phyloP scores from a whole-genome alignment of 1,140 invertebrate species.

The Megalonaias nervosa region DNA sequence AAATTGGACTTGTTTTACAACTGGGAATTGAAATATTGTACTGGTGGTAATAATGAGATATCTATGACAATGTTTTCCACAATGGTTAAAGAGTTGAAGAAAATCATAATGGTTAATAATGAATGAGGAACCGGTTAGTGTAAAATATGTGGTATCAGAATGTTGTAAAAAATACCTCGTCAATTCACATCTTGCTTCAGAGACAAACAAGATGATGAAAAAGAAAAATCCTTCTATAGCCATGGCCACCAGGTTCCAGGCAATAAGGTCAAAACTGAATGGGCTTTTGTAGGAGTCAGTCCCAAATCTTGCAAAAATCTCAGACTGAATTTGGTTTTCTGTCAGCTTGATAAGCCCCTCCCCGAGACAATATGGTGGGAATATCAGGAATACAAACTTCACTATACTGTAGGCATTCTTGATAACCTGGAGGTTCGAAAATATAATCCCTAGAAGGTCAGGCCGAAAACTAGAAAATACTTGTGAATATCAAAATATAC shows the following conservation, averaged over 20 bases:
- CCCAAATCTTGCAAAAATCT: slow-evolving; percentile 55
- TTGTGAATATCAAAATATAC: too few relatives aligned
- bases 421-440: slow-evolving; percentile 38
- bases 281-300: slow-evolving; percentile 58
- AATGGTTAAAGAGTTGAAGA: not conserved
- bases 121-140: too few relatives aligned
- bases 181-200: not conserved
- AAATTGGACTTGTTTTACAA: too few relatives aligned
- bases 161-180: not conserved
- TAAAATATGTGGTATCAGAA: too few relatives aligned
- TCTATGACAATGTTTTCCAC: too few relatives aligned
- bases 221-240: slow-evolving; percentile 62
- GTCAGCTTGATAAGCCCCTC: slow-evolving; percentile 62
- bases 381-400: slow-evolving; percentile 62
- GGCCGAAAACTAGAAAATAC: too few relatives aligned
- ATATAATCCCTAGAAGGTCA: too few relatives aligned
- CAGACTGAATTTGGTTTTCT: slow-evolving; percentile 56
- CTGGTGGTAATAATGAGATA: too few relatives aligned
- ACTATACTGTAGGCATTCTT: slow-evolving; percentile 42
- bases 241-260: slow-evolving; percentile 59
- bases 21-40: too few relatives aligned
- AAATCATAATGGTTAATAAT: too few relatives aligned
- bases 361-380: slow-evolving; percentile 65
- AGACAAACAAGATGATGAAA: slow-evolving; percentile 52
- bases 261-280: slow-evolving; percentile 59